Conservation (phyloP, 2,888 invertebrate species). For the Nymphalis polychloros region DNA sequence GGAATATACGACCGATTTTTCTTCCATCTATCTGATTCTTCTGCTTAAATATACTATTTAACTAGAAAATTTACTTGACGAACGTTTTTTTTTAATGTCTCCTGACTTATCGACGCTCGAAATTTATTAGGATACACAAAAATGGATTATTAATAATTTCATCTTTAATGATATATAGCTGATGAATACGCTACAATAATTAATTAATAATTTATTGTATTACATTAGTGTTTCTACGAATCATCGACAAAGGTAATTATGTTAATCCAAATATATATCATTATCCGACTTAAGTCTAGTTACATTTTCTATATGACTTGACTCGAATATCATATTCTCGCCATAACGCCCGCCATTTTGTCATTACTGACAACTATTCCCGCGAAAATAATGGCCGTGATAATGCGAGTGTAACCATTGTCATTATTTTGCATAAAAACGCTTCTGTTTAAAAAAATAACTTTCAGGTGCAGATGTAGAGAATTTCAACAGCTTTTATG, state of each 20-base stretch:
- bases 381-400: conserved; percentile 33
- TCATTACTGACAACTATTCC: conserved; percentile 31
- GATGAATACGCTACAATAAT: too few species aligned
- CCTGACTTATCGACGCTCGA: background rate
- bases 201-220: too few species aligned
- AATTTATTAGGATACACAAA: too few species aligned
- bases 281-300: background rate
- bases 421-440: conserved; percentile 30
- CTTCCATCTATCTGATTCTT: conserved; percentile 3
- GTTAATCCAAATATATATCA: background rate
- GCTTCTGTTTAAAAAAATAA: conserved; percentile 19
- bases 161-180: too few species aligned
- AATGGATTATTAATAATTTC: too few species aligned
- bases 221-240: too few species aligned
- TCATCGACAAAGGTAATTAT: too few species aligned
- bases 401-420: conserved; percentile 31
- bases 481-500: conserved; percentile 6
- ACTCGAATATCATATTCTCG: conserved; percentile 20
- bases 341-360: conserved; percentile 30
- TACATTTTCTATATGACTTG: conserved; percentile 18
- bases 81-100: background rate
- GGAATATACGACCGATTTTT: conserved; percentile 20
- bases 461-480: conserved; percentile 4
- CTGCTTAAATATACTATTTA: background rate
- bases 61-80: background rate